A percentile compares a stretch with the other conserved stretches of the same genome.
Conservation (phyloP, 2,888 invertebrate genomes). For the Volucella inflata region DNA sequence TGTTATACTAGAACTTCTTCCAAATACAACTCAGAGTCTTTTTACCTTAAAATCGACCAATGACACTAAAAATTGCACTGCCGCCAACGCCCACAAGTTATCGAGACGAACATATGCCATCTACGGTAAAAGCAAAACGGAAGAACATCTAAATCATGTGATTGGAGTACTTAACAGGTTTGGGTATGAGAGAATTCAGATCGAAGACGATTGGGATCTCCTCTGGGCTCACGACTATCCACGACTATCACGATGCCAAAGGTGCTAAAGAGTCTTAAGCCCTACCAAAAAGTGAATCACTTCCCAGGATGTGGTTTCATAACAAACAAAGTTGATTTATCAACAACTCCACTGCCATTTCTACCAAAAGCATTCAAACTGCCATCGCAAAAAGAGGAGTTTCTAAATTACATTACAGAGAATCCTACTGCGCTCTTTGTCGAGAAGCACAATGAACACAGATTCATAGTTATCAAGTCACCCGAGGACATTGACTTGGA, state of each 20-base stretch:
- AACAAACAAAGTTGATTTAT: constrained; percentile 95
- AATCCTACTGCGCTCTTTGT: constrained; percentile 92
- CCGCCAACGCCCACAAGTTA: neutral
- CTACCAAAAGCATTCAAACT: constrained; percentile 95
- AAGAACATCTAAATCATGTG: constrained; percentile 89
- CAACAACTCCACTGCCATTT: constrained; percentile 90
- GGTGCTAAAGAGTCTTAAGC: constrained; percentile 86
- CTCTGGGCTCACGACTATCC: constrained; percentile 98
- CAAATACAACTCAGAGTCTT: constrained; percentile 51
- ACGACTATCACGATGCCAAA: constrained; percentile 84
- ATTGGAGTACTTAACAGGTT: constrained; percentile 89
- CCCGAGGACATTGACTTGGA: constrained; percentile 89
- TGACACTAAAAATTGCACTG: constrained; percentile 34
- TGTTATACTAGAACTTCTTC: constrained; percentile 53
- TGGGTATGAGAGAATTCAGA: constrained; percentile 87
- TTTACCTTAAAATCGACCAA: constrained; percentile 32
- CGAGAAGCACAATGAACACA: constrained; percentile 95
- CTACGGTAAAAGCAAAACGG: constrained; percentile 85
- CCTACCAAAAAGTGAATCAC: constrained; percentile 94
- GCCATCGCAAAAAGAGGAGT: constrained; percentile 89
- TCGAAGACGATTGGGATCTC: constrained; percentile 90
- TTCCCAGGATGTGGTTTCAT: constrained; percentile 97
- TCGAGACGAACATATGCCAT: constrained; percentile 85
- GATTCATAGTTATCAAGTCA: constrained; percentile 91
- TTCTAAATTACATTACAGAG: constrained; percentile 87